These are phyloP conservation scores for Neotoxoptera formosana DNA, from an alignment of 1,140 invertebrate species.

Conservation along the genomic window DNA sequence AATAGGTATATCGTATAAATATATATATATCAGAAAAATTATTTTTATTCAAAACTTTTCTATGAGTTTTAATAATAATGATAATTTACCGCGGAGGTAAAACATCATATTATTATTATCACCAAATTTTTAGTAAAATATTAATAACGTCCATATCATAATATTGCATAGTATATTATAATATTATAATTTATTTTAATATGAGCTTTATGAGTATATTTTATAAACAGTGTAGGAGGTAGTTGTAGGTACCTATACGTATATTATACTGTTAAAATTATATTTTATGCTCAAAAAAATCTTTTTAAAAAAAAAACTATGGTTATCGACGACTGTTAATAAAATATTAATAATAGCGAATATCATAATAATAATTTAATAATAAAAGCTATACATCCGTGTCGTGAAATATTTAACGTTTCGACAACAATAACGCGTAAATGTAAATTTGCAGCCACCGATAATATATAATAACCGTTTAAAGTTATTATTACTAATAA, in stretches of 20 bases:
- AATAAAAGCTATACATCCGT: background rate
- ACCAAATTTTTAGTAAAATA: no score
- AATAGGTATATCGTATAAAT: background rate
- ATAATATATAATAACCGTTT: background rate
- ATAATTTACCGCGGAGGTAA: background rate
- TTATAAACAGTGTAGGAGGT: background rate
- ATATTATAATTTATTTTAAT: no score
- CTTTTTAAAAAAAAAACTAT: no score
- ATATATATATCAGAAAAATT: background rate
- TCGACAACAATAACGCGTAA: background rate
- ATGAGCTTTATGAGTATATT: no score
- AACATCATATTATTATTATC: background rate
- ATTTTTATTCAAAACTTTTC: background rate
- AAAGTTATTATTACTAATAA: background rate
- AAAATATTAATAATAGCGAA: background rate
- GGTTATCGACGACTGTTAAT: background rate
- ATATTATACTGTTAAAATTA: background rate
- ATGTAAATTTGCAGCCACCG: background rate
- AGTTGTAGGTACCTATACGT: no score
- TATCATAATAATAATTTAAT: no score
- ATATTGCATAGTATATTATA: background rate
- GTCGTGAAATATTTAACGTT: background rate
- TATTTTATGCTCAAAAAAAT: background rate
- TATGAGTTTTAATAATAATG: background rate
- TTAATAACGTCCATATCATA: background rate